Conservation (phyloP, 2,113 vertebrate species). For the Indicator maculatus region DNA sequence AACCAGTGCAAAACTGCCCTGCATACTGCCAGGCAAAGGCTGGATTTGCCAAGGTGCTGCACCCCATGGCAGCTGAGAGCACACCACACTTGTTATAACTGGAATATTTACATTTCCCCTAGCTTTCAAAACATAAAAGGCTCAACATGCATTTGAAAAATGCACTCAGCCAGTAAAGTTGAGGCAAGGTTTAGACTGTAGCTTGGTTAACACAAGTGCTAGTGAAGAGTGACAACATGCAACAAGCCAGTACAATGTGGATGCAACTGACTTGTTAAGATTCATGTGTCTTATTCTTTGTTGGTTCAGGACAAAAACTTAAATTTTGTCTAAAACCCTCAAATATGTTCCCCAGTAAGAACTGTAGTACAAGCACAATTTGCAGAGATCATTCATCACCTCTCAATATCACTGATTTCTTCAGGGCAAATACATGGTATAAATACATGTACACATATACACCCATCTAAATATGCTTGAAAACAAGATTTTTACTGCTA, state of each 20-base stretch:
- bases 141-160: neutral
- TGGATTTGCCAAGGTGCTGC: neutral
- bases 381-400: neutral
- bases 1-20: neutral
- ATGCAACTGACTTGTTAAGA: neutral
- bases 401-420: neutral
- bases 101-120: neutral
- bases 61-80: neutral
- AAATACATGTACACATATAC: neutral
- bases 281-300: neutral
- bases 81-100: neutral
- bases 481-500: neutral
- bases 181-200: neutral
- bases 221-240: neutral
- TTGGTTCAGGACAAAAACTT: neutral
- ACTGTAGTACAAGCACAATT: neutral
- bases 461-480: neutral
- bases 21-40: neutral
- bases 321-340: neutral
- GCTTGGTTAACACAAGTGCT: neutral
- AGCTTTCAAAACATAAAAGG: neutral
- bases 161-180: neutral
- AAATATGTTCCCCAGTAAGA: neutral
- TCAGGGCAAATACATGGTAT: neutral
- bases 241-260: fast-evolving